Evolutionary conservation across 2,888 invertebrate genomes (phyloP).

Genomic region (Mimachlamys varia): DNA sequence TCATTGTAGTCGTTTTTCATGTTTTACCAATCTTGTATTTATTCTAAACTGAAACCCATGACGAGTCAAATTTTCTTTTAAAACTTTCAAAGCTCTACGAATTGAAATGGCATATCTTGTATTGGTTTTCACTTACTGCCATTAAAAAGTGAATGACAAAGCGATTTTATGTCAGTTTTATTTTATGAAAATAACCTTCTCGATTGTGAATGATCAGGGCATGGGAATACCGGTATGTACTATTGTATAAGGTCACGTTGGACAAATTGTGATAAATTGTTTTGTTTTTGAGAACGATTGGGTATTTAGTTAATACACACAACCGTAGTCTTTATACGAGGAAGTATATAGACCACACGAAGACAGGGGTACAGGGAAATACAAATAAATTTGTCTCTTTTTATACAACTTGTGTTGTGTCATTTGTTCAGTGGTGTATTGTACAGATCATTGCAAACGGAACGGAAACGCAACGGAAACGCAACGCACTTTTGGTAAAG

Average conservation of each 20-base stretch:
- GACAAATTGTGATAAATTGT: neutral
- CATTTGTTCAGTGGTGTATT: neutral
- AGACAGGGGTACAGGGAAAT: constrained; percentile 17
- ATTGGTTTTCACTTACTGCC: neutral
- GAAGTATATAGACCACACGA: neutral
- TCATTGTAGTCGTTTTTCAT: no score
- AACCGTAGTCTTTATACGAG: neutral
- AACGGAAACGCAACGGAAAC: no score
- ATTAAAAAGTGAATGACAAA: no score
- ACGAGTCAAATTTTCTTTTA: neutral
- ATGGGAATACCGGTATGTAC: neutral
- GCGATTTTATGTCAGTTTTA: no score
- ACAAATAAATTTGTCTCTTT: neutral
- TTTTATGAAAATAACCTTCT: no score
- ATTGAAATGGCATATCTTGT: neutral
- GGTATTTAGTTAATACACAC: neutral
- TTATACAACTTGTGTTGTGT: neutral
- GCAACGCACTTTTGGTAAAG: no score
- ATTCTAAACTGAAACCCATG: neutral
- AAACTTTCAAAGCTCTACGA: neutral
- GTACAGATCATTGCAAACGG: no score
- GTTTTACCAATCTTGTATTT: neutral
- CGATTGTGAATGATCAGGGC: no score
- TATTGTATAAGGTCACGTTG: neutral
- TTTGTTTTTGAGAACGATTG: neutral